Conservation (phyloP, 1,140 invertebrate species). For the Drosophila ficusphila region DNA sequence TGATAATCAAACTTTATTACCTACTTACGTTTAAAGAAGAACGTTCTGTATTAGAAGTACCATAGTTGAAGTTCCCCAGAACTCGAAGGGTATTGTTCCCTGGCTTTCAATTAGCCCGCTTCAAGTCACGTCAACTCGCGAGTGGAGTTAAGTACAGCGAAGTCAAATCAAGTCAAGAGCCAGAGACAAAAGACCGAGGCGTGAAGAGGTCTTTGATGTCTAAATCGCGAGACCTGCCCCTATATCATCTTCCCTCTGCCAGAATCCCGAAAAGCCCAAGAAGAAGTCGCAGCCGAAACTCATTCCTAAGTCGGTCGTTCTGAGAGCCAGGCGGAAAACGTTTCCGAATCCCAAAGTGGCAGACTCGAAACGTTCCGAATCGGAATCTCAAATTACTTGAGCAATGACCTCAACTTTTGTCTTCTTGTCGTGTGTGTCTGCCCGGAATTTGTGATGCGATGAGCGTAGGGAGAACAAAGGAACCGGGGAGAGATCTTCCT, state of each 20-base stretch:
- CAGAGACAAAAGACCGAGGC: slow-evolving; percentile 24
- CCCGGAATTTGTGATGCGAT: slow-evolving; percentile 10
- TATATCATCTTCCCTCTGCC: not conserved
- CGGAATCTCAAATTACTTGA: slow-evolving; percentile 35
- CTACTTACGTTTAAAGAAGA: no score
- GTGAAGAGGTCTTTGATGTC: slow-evolving; percentile 29
- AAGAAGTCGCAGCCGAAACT: not conserved
- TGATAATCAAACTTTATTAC: no score
- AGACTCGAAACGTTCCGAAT: not conserved
- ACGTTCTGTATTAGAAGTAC: not conserved
- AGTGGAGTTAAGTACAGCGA: slow-evolving; percentile 5
- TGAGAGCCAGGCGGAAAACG: no score
- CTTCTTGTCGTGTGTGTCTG: slow-evolving; percentile 20
- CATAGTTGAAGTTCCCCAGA: not conserved
- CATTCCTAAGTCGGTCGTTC: not conserved
- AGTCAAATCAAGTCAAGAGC: slow-evolving; percentile 39
- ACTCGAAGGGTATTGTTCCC: not conserved
- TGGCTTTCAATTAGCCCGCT: slow-evolving; percentile 29
- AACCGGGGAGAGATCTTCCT: not conserved
- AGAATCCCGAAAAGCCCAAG: not conserved
- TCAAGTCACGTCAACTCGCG: slow-evolving; percentile 23
- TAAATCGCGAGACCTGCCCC: slow-evolving; percentile 7
- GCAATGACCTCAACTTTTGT: slow-evolving; percentile 59
- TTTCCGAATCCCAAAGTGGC: slow-evolving; percentile 5
- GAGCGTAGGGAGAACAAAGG: slow-evolving; percentile 14